These are phyloP conservation scores for cat (Felis catus) DNA, from an alignment of 2,113 vertebrate species.

Conservation along the genomic window DNA sequence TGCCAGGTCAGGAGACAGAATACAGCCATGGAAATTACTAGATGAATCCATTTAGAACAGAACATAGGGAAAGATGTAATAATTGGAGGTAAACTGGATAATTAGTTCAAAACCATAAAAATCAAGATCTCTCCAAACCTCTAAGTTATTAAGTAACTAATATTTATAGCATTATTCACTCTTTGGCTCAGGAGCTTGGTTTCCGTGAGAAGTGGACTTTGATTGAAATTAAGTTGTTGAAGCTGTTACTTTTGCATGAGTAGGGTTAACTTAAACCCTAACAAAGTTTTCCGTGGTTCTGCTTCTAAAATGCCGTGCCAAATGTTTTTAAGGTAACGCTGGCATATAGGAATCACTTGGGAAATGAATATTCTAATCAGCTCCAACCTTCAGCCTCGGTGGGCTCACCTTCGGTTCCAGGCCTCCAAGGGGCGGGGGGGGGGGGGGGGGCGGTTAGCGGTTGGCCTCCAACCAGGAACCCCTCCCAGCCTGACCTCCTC, in stretches of 20 bases:
- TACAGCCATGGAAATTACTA: neutral
- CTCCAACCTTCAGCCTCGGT: neutral
- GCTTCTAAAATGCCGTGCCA: neutral
- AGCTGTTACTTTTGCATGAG: neutral
- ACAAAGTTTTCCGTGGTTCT: neutral
- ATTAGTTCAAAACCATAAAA: neutral
- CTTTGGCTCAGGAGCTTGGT: neutral
- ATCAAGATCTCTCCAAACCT: neutral
- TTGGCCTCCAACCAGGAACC: neutral
- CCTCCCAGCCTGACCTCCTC: neutral
- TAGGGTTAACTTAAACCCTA: neutral
- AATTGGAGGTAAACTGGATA: neutral
- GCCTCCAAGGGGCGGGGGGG: no score
- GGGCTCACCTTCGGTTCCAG: neutral
- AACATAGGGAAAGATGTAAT: neutral
- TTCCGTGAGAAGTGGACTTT: neutral
- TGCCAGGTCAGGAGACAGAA: neutral
- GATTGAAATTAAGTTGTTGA: neutral
- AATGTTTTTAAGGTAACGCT: neutral
- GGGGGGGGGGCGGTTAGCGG: accelerated
- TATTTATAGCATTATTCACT: neutral
- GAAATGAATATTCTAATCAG: neutral
- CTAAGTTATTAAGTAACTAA: neutral
- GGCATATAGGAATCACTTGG: neutral
- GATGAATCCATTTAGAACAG: neutral